phyloP scores from a whole-genome alignment of 2,113 vertebrate species.

The Cygnus atratus region DNA sequence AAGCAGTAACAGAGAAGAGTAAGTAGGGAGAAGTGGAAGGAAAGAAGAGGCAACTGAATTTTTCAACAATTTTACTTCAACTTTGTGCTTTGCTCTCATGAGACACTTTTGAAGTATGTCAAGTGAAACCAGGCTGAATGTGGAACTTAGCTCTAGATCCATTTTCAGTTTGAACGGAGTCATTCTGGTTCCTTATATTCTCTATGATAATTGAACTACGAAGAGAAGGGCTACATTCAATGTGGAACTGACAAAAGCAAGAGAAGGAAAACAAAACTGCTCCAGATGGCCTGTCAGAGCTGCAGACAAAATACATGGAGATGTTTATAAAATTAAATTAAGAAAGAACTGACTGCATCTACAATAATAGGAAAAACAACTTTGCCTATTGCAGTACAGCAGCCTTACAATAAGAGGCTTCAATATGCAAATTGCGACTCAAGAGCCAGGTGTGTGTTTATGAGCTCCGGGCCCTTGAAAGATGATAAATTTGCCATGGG shows the following conservation, averaged over 20 bases:
- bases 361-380: not conserved
- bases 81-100: not conserved
- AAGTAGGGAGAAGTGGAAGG: not conserved
- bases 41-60: not conserved
- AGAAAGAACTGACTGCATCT: not conserved
- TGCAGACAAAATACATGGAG: not conserved
- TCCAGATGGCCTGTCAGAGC: constrained; percentile 24
- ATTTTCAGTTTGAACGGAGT: not conserved
- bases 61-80: not conserved
- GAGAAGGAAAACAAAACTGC: not conserved
- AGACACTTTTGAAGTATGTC: not conserved
- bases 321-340: constrained; percentile 24
- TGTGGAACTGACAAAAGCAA: not conserved
- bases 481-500: constrained; percentile 56
- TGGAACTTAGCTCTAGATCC: not conserved
- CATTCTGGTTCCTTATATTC: not conserved
- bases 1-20: not conserved
- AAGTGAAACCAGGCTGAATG: not conserved
- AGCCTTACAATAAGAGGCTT: constrained; percentile 16
- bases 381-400: not conserved
- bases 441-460: constrained; percentile 70
- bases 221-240: not conserved
- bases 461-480: constrained; percentile 66
- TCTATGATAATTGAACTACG: not conserved
- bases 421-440: constrained; percentile 43